Conservation (phyloP, 2,888 invertebrate species). For the Caenorhabditis japonica region DNA sequence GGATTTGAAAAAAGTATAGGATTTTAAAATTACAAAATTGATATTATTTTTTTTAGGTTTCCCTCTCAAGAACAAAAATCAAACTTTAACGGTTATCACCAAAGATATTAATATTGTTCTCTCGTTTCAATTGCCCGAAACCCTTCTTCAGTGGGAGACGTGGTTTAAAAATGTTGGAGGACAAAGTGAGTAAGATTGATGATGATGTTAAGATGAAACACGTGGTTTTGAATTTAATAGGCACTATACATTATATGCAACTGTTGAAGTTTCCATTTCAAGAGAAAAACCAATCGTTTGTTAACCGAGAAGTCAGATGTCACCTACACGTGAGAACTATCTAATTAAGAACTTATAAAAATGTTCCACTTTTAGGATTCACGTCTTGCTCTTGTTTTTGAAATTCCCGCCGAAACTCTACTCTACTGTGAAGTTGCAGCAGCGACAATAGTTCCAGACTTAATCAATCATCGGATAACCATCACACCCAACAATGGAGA, state of each 20-base stretch:
- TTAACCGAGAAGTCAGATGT: constrained; percentile 60
- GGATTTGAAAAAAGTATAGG: constrained; percentile 60
- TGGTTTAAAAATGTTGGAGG: constrained; percentile 61
- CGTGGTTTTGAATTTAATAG: constrained; percentile 17
- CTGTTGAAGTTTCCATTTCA: constrained; percentile 46
- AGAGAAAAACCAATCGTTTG: constrained; percentile 30
- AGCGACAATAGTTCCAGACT: constrained; percentile 27
- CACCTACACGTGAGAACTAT: constrained; percentile 53
- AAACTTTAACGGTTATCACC: constrained; percentile 57
- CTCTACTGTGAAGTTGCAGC: constrained; percentile 42
- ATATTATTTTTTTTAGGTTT: constrained; percentile 43
- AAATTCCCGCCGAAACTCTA: constrained; percentile 54
- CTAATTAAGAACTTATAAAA: not conserved
- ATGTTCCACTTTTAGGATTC: constrained; percentile 52
- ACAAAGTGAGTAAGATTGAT: constrained; percentile 51
- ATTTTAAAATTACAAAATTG: not conserved
- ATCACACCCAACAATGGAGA: constrained; percentile 19
- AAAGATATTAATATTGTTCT: constrained; percentile 50
- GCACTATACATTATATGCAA: constrained; percentile 58
- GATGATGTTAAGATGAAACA: not conserved
- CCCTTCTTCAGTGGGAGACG: constrained; percentile 59
- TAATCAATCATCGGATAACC: constrained; percentile 39
- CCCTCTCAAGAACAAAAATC: constrained; percentile 44
- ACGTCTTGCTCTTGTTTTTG: constrained; percentile 52
- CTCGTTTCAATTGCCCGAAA: constrained; percentile 58